Evolutionary conservation across 2,113 vertebrate species (phyloP).

Genomic region (Synchiropus splendidus): DNA sequence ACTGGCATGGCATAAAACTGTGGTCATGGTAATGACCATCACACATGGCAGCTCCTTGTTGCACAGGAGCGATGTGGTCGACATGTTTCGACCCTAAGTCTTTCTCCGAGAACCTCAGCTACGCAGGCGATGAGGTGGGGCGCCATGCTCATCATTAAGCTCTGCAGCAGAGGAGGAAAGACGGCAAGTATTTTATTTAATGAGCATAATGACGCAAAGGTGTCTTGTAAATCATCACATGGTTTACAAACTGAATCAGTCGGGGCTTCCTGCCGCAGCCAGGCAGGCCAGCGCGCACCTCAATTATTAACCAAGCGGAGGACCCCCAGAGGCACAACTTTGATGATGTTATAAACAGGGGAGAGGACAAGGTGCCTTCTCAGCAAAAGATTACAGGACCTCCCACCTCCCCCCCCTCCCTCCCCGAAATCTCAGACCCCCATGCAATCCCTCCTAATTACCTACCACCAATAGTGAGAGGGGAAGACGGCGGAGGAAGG

Average conservation of each 20-base stretch:
- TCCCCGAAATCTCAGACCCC: slow-evolving; percentile 37
- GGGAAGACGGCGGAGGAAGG: slow-evolving; percentile 60
- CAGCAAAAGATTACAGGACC: slow-evolving; percentile 96
- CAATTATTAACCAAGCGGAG: slow-evolving; percentile 95
- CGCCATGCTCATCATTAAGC: slow-evolving; percentile 75
- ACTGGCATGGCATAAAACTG: no score
- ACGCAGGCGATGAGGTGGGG: slow-evolving; percentile 31
- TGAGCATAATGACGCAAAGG: slow-evolving; percentile 84
- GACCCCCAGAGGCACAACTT: slow-evolving; percentile 90
- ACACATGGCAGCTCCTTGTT: no score
- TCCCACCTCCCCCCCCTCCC: slow-evolving; percentile 41
- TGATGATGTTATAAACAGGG: slow-evolving; percentile 86
- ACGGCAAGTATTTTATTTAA: slow-evolving; percentile 82
- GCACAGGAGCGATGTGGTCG: no score
- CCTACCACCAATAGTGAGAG: slow-evolving; percentile 79
- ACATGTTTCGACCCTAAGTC: no score
- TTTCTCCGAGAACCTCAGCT: not conserved
- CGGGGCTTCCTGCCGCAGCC: slow-evolving; percentile 89
- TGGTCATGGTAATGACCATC: no score
- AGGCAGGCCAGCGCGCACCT: slow-evolving; percentile 85
- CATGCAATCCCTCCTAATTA: slow-evolving; percentile 73
- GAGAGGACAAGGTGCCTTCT: slow-evolving; percentile 94
- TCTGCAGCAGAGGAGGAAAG: slow-evolving; percentile 17
- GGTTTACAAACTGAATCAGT: slow-evolving; percentile 98
- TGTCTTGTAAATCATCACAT: slow-evolving; percentile 96